phyloP scores from a whole-genome alignment of 2,113 vertebrate species.

The Zosterops borbonicus region DNA sequence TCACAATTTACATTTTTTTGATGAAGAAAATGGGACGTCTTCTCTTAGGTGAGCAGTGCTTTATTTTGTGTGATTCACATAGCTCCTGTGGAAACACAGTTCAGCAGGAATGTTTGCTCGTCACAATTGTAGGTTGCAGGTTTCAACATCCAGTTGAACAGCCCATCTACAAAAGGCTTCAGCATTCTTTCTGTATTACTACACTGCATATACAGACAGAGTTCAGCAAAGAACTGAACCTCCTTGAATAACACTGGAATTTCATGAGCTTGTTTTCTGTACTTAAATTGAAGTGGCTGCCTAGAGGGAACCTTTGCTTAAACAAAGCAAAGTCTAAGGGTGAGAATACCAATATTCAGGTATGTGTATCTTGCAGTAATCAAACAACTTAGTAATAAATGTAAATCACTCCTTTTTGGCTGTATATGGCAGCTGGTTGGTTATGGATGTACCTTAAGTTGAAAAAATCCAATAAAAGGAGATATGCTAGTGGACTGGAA shows the following conservation, averaged over 20 bases:
- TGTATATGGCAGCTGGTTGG: background rate
- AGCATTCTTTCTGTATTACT: background rate
- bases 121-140: conserved; percentile 59
- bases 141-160: conserved; percentile 55
- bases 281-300: background rate
- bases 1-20: conserved; percentile 36
- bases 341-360: background rate
- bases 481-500: background rate
- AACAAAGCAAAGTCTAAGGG: background rate
- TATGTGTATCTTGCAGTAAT: background rate
- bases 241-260: background rate
- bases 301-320: background rate
- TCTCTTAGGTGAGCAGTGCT: conserved; percentile 58
- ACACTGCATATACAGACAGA: background rate
- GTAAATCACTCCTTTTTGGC: background rate
- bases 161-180: conserved; percentile 32
- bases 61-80: conserved; percentile 32
- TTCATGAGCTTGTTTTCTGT: background rate
- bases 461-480: background rate
- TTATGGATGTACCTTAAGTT: background rate
- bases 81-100: conserved; percentile 16
- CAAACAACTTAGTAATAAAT: background rate
- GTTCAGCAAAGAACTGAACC: background rate
- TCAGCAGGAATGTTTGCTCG: conserved; percentile 21
- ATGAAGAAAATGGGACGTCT: conserved; percentile 51